Conservation (phyloP, 2,113 vertebrate species). For the Plecturocebus donacophilus region DNA sequence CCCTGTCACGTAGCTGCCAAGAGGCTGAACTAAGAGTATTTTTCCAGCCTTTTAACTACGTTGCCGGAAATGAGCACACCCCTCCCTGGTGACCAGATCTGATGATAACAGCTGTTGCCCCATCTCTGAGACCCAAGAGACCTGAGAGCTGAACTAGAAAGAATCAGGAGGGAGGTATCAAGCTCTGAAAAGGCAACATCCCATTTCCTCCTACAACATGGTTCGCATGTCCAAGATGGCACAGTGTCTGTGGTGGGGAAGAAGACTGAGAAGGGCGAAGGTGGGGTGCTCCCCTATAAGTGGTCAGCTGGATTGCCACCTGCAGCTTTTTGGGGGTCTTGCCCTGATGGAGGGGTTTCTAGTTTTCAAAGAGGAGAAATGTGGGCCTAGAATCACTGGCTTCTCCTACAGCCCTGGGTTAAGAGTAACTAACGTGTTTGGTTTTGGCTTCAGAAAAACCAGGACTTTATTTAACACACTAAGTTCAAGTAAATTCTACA, state of each 20-base stretch:
- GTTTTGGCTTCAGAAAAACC: neutral
- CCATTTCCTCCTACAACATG: neutral
- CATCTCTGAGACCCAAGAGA: neutral
- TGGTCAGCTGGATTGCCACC: neutral
- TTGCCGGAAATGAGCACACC: neutral
- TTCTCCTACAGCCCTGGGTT: neutral
- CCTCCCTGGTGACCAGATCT: neutral
- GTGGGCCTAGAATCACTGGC: neutral
- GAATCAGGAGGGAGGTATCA: neutral
- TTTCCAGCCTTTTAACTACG: neutral
- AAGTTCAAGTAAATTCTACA: conserved; percentile 40
- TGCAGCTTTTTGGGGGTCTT: neutral
- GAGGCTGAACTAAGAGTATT: neutral
- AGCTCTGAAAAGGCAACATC: neutral
- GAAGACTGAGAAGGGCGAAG: neutral
- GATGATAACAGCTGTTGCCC: neutral
- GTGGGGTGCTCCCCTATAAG: too few species aligned
- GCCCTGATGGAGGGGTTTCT: neutral
- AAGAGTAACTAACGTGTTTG: neutral
- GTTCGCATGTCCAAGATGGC: too few species aligned
- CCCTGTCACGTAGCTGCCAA: neutral
- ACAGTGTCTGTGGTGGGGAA: neutral
- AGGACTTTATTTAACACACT: neutral
- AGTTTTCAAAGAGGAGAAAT: neutral
- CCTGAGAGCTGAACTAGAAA: neutral